phyloP scores from a whole-genome alignment of 2,888 invertebrate genomes.

The Hesperia comma region DNA sequence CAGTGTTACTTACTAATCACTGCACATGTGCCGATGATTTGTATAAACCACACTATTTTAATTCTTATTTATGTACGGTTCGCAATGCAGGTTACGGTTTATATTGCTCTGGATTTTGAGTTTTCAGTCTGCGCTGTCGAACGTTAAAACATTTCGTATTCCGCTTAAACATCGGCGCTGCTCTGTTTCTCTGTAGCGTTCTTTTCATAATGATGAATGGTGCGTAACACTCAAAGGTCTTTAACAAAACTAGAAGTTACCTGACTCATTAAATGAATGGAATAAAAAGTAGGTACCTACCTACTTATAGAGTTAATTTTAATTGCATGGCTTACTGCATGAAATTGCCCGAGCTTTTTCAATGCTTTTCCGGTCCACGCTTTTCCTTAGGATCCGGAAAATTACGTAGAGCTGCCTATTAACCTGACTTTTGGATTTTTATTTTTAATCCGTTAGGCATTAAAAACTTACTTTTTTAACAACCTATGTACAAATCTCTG shows the following conservation, averaged over 20 bases:
- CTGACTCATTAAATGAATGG: conserved; percentile 8
- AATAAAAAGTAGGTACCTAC: neutral
- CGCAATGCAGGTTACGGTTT: conserved; percentile 4
- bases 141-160: conserved; percentile 20
- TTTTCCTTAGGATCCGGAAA: neutral
- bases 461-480: neutral
- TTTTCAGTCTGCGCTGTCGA: neutral
- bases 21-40: conserved; percentile 44
- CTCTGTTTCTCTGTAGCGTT: conserved; percentile 3
- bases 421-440: too few species aligned
- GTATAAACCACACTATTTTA: conserved; percentile 28
- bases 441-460: neutral
- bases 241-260: conserved; percentile 3
- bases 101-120: neutral
- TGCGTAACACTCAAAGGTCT: conserved; percentile 14
- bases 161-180: conserved; percentile 6
- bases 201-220: conserved; percentile 25
- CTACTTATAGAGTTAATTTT: conserved; percentile 3
- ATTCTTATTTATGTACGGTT: conserved; percentile 23
- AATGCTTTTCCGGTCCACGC: conserved; percentile 9
- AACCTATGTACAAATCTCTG: too few species aligned
- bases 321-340: conserved; percentile 8
- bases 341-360: conserved; percentile 10
- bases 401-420: too few species aligned
- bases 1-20: conserved; percentile 50